These are phyloP conservation scores for Parnassius mnemosyne DNA, from an alignment of 2,888 invertebrate species.

Conservation along the genomic window DNA sequence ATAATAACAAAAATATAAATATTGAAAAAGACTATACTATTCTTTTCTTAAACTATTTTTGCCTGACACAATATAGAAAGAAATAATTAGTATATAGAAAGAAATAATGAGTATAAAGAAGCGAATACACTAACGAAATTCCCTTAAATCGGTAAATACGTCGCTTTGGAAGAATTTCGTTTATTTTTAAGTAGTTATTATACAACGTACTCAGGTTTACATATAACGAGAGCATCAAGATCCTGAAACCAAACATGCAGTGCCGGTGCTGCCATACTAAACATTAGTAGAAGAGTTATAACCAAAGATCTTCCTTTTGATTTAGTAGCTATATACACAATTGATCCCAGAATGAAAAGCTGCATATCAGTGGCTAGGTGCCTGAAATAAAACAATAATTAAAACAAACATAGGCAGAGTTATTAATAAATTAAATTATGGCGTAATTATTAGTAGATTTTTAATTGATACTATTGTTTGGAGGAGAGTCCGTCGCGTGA, in stretches of 20 bases:
- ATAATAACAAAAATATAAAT: too few relatives aligned
- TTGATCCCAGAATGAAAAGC: constrained; percentile 37
- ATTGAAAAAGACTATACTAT: not conserved
- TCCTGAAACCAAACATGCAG: constrained; percentile 39
- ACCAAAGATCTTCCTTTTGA: constrained; percentile 22
- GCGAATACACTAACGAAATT: not conserved
- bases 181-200: not conserved
- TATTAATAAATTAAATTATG: not conserved
- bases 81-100: not conserved
- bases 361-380: constrained; percentile 45
- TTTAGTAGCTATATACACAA: constrained; percentile 29
- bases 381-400: constrained; percentile 32
- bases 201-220: constrained; percentile 40
- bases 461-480: too few relatives aligned
- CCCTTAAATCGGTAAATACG: not conserved
- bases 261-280: constrained; percentile 33
- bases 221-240: constrained; percentile 38
- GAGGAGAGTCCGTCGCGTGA: too few relatives aligned
- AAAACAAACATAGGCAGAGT: not conserved
- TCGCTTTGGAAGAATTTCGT: not conserved
- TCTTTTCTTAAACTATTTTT: not conserved
- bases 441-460: not conserved
- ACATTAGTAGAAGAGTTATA: constrained; percentile 28
- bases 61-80: not conserved
- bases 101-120: not conserved